phyloP scores from a whole-genome alignment of 2,888 invertebrate genomes.

The Nesidiocoris tenuis region DNA sequence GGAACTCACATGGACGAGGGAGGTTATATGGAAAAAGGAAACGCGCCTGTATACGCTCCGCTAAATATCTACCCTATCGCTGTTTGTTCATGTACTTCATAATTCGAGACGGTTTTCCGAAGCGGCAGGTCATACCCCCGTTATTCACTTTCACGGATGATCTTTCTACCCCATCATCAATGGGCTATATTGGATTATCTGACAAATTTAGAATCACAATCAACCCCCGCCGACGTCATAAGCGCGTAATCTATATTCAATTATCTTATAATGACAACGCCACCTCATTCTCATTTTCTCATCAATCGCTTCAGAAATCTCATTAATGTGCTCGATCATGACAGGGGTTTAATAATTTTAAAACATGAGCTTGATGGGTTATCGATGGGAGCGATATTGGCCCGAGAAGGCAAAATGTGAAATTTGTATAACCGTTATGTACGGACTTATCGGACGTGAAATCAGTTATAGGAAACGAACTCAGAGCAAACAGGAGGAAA shows the following conservation, averaged over 20 bases:
- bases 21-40: no score
- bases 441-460: no score
- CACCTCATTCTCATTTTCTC: no score
- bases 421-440: no score
- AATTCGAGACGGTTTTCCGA: conserved; percentile 38
- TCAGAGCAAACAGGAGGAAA: no score
- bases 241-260: conserved; percentile 40
- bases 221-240: conserved; percentile 2
- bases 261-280: conserved; percentile 40
- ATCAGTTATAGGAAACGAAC: no score
- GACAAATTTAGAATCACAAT: conserved; percentile 44
- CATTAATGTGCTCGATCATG: background rate
- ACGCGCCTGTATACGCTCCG: no score
- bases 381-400: background rate
- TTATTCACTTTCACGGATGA: background rate
- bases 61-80: conserved; percentile 20
- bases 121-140: background rate
- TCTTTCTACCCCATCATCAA: conserved; percentile 4
- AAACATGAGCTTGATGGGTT: no score
- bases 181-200: conserved; percentile 27
- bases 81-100: conserved; percentile 44
- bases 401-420: no score
- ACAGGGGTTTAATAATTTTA: no score
- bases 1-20: no score
- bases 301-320: no score